Percentiles rank a stretch among this genome's conserved stretches.
Conservation (phyloP, 2,797 vertebrate species). For the Phrynocephalus vlangalii region DNA sequence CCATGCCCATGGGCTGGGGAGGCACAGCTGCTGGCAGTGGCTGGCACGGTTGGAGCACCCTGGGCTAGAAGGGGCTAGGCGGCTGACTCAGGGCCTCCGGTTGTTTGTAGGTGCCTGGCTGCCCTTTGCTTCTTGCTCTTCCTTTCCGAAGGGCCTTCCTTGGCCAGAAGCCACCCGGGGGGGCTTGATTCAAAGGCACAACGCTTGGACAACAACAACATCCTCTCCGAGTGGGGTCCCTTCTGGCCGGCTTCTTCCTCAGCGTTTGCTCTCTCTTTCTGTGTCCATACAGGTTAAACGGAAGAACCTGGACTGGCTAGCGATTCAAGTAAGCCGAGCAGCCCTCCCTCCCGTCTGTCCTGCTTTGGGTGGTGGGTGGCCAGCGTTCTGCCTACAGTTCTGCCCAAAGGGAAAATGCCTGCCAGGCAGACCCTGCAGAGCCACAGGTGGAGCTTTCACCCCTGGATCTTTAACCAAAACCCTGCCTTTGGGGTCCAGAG, state of each 20-base stretch:
- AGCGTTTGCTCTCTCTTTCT: not conserved
- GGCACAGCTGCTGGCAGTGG: too few species aligned
- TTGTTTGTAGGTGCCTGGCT: too few species aligned
- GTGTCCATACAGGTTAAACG: conserved; percentile 69
- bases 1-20: too few species aligned
- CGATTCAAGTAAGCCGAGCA: conserved; percentile 62
- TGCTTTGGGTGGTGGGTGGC: not conserved
- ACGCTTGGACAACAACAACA: too few species aligned
- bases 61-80: too few species aligned
- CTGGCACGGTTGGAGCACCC: too few species aligned
- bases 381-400: fast-evolving
- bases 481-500: too few species aligned
- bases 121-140: too few species aligned
- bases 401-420: not conserved
- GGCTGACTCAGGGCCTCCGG: too few species aligned
- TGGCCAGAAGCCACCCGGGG: not conserved
- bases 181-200: not conserved
- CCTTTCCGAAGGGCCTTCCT: not conserved
- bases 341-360: fast-evolving
- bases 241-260: fast-evolving
- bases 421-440: not conserved
- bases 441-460: not conserved
- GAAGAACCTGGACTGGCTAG: not conserved
- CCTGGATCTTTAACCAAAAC: too few species aligned
- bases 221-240: too few species aligned